Evolutionary conservation across 2,888 invertebrate species (phyloP).

Genomic region (Drosophila fulvimacula): DNA sequence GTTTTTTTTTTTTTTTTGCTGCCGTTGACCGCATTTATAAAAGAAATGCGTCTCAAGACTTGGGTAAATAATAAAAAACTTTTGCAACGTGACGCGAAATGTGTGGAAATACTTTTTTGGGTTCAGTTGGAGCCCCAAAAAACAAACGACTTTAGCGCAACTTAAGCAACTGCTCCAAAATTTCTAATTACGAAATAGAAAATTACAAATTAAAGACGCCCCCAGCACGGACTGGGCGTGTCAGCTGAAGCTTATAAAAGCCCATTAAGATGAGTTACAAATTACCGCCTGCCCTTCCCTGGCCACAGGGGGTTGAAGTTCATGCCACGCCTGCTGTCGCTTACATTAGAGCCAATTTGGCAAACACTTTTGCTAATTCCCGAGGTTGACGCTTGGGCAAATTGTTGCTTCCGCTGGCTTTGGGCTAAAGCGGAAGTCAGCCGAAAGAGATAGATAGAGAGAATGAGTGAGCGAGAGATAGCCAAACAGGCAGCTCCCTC

Average conservation of each 20-base stretch:
- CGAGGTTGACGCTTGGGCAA: constrained; percentile 55
- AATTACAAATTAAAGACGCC: constrained; percentile 37
- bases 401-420: constrained; percentile 59
- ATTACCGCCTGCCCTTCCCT: constrained; percentile 31
- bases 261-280: constrained; percentile 45
- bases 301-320: constrained; percentile 15
- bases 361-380: constrained; percentile 63
- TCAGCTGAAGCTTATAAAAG: constrained; percentile 53
- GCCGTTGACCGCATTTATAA: constrained; percentile 45
- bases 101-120: constrained; percentile 37
- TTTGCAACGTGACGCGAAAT: constrained; percentile 38
- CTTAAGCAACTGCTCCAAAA: constrained; percentile 17
- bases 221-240: constrained; percentile 1
- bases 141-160: constrained; percentile 11
- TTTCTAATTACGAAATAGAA: constrained; percentile 52
- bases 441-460: not conserved
- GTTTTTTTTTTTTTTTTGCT: not conserved
- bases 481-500: not conserved
- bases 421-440: constrained; percentile 6
- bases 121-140: not conserved
- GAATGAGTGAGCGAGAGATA: not conserved
- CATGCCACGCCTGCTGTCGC: constrained; percentile 16
- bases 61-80: constrained; percentile 61
- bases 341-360: constrained; percentile 45
- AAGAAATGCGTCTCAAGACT: constrained; percentile 53